phyloP scores from a whole-genome alignment of 2,797 vertebrate genomes.

The Heteromormyrus szaboi region DNA sequence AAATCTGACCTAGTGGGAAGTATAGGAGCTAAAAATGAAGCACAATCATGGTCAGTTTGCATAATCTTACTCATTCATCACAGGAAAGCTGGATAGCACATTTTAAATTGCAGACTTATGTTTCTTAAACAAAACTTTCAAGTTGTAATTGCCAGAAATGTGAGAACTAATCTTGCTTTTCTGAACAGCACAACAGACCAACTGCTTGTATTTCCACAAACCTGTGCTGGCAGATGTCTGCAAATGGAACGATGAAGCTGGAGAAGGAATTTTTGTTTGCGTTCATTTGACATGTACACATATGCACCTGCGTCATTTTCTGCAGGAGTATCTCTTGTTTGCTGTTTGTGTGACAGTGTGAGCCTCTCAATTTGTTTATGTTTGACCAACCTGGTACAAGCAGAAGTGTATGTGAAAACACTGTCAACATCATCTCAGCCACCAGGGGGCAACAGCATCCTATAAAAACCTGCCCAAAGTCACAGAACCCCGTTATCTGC shows the following conservation, averaged over 20 bases:
- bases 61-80: not conserved
- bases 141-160: not conserved
- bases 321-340: not conserved
- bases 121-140: not conserved
- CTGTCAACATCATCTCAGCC: conserved; percentile 26
- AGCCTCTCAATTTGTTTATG: not conserved
- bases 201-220: not conserved
- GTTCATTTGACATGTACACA: not conserved
- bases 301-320: not conserved
- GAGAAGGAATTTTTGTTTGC: not conserved
- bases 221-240: not conserved
- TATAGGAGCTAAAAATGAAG: not conserved
- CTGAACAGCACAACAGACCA: not conserved
- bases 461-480: conserved; percentile 22
- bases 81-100: not conserved
- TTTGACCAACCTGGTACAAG: not conserved
- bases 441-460: conserved; percentile 60
- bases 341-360: not conserved
- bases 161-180: not conserved
- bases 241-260: not conserved
- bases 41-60: not conserved
- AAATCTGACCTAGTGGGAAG: not conserved
- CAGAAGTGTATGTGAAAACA: not conserved
- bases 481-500: conserved; percentile 11
- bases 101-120: not conserved